These are phyloP conservation scores for Drosophila carrolli DNA, from an alignment of 1,140 invertebrate species.

Conservation along the genomic window DNA sequence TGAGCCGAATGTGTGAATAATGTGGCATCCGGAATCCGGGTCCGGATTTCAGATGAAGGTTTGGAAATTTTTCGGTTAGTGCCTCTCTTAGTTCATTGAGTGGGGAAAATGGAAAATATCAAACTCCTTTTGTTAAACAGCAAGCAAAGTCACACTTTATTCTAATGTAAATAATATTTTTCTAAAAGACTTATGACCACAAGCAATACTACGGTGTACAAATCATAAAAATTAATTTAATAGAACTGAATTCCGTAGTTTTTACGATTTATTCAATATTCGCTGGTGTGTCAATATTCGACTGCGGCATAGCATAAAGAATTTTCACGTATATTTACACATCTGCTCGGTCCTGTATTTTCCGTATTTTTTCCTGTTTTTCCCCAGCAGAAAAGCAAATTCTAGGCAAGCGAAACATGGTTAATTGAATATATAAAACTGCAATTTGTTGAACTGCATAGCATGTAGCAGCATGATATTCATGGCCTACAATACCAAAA, in stretches of 20 bases:
- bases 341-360: constrained; percentile 16
- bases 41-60: constrained; percentile 19
- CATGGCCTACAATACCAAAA: constrained; percentile 7
- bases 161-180: constrained; percentile 2
- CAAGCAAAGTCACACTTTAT: constrained; percentile 14
- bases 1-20: constrained; percentile 49
- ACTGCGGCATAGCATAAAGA: constrained; percentile 14
- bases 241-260: constrained; percentile 8
- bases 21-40: constrained; percentile 12
- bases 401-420: constrained; percentile 6
- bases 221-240: constrained; percentile 24
- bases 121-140: constrained; percentile 5
- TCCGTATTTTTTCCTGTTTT: constrained; percentile 30
- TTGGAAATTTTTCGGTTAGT: constrained; percentile 24
- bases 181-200: constrained; percentile 18
- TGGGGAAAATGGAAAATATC: constrained; percentile 34
- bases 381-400: constrained; percentile 26
- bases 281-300: constrained; percentile 25
- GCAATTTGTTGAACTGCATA: constrained; percentile 21
- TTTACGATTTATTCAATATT: constrained; percentile 8
- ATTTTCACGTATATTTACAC: constrained; percentile 42
- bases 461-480: constrained; percentile 3
- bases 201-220: constrained; percentile 1
- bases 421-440: constrained; percentile 47
- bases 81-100: constrained; percentile 69